These are phyloP conservation scores for Aspiorhynchus laticeps DNA, from an alignment of 2,113 vertebrate species.

Conservation along the genomic window DNA sequence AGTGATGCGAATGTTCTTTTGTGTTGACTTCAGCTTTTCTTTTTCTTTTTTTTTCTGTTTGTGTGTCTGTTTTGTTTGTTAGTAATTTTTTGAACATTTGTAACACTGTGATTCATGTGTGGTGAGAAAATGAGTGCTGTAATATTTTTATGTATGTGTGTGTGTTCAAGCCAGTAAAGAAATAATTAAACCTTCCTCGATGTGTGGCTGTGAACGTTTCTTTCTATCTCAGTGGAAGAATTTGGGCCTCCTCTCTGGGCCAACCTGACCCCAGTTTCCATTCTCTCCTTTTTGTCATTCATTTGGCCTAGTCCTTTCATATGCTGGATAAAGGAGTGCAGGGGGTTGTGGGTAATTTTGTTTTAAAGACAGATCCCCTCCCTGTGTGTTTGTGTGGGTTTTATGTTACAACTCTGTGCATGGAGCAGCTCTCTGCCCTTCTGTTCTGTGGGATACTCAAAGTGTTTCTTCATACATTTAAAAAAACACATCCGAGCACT, in stretches of 20 bases:
- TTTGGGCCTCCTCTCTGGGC: slow-evolving; percentile 63
- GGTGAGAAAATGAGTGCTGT: slow-evolving; percentile 81
- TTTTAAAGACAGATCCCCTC: slow-evolving; percentile 73
- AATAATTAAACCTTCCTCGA: slow-evolving; percentile 81
- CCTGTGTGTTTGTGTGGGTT: slow-evolving; percentile 64
- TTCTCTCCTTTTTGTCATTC: slow-evolving; percentile 78
- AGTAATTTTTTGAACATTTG: slow-evolving; percentile 74
- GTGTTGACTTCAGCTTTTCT: slow-evolving; percentile 63
- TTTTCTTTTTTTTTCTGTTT: slow-evolving; percentile 31
- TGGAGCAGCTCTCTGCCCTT: slow-evolving; percentile 21
- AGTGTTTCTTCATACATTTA: slow-evolving; percentile 10
- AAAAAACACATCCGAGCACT: background rate
- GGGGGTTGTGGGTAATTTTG: slow-evolving; percentile 77
- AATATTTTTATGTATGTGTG: slow-evolving; percentile 81
- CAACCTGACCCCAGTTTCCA: slow-evolving; percentile 70
- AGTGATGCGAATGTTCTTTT: slow-evolving; percentile 79
- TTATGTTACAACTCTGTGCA: slow-evolving; percentile 69
- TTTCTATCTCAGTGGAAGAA: slow-evolving; percentile 50
- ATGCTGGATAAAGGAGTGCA: slow-evolving; percentile 76
- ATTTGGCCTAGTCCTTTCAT: slow-evolving; percentile 85
- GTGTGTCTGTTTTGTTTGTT: slow-evolving; percentile 62
- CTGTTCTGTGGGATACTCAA: background rate
- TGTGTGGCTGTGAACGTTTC: slow-evolving; percentile 68
- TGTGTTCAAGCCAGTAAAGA: slow-evolving; percentile 86
- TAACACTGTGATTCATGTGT: slow-evolving; percentile 85